Evolutionary conservation across 2,888 invertebrate genomes (phyloP), one percentile per base, ranked within the genome.

Genomic region (Cerastis rubricosa): DNA sequence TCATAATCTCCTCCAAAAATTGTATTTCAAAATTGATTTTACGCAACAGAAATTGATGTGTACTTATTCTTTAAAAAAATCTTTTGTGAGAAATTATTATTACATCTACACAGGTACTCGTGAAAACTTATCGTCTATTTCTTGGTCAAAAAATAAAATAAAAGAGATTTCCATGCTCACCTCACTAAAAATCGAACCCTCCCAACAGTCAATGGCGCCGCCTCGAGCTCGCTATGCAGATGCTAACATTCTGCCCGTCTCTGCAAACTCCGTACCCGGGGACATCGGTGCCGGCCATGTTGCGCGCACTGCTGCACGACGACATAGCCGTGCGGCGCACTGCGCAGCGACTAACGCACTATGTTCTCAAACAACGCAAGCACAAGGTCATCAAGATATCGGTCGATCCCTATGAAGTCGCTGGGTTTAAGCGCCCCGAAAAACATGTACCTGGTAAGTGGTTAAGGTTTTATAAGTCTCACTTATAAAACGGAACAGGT

Each of bases 161-260:
- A n/a, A 35, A 35, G 35, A 35, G 35, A 35, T 35, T 35, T 47
- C 19, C 8, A n/a, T 14, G 71, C 19, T 71, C 19, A 51, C 17
- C 12, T 51, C 4, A 7, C n/a, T 35, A 49, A 51, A 68, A 45
- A 45, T 25, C 5, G 0, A 35, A 9, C 11, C 0, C 12, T 59
- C 22, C 22, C 61, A 45, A 49, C 70, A 98, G 98, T 40, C 98
- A 98, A 91, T 99, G 99, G 99, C 97, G 98, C 68, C 98, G 98
- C 84, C 97, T 98, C 71, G 97, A 98, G 84, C 97, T 99, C 93
- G 98, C 98, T 0, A 97, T 98, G 92, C 97, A 97, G 82, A 97
- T 99, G 94, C 94, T 99, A 14, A 97, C 97, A 3, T 97, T 97
- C 89, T 96, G 99, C 76, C 97, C 98, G 0, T 98, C 99, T 81